phyloP scores from a whole-genome alignment of 2,888 invertebrate species.

The Dasypogon diadema region DNA sequence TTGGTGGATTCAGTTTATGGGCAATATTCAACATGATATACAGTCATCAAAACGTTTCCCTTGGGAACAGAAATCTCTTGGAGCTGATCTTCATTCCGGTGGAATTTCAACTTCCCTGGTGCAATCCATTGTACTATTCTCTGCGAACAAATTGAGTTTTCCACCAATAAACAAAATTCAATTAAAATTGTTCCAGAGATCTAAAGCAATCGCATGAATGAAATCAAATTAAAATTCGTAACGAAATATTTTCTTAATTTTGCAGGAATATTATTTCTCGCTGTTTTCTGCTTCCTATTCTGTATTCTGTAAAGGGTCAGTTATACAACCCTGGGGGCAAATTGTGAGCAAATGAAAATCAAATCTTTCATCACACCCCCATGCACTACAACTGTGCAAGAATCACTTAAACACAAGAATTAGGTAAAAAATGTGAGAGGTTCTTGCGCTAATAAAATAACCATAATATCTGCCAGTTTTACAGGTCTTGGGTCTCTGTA shows the following conservation, averaged over 20 bases:
- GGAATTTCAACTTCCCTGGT: no score
- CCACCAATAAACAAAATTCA: background rate
- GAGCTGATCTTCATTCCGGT: no score
- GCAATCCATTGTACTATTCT: no score
- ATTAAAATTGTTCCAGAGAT: background rate
- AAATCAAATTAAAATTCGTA: background rate
- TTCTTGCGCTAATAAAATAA: background rate
- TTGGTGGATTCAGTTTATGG: no score
- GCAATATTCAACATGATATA: no score
- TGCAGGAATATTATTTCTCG: background rate
- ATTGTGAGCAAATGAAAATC: no score
- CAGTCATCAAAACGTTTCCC: no score
- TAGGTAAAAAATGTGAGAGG: background rate
- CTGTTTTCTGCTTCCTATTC: background rate
- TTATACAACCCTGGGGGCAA: no score
- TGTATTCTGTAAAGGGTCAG: no score
- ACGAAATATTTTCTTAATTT: background rate
- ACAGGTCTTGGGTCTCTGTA: background rate
- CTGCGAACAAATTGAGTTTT: background rate
- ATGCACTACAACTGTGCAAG: background rate
- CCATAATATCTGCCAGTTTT: background rate
- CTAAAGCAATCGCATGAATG: background rate
- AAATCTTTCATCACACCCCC: no score
- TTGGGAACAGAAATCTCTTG: no score
- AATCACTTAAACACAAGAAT: background rate